Conservation (phyloP, 2,797 vertebrate species). For the Urophycis tenuis region DNA sequence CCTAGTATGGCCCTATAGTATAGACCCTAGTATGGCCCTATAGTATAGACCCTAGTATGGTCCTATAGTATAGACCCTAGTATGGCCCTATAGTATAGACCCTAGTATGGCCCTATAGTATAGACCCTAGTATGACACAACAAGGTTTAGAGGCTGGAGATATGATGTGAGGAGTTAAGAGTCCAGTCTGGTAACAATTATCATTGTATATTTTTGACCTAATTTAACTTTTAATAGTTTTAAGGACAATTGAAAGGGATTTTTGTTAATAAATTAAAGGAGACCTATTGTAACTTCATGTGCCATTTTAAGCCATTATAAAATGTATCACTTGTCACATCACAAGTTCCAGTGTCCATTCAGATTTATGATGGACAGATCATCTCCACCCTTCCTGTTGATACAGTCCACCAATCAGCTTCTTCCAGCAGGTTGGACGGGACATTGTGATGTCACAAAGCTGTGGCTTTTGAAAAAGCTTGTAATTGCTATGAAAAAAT, state of each 20-base stretch:
- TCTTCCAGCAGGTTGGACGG: no score
- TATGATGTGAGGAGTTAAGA: not conserved
- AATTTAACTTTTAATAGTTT: conserved; percentile 7
- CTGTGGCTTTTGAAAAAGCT: not conserved
- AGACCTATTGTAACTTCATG: not conserved
- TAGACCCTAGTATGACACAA: no score
- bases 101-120: no score
- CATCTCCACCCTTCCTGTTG: no score
- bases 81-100: no score
- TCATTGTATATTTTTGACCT: not conserved
- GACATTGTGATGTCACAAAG: not conserved
- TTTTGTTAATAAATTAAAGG: conserved; percentile 27
- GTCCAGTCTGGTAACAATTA: not conserved
- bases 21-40: no score
- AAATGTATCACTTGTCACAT: not conserved
- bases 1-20: no score
- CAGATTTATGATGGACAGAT: not conserved
- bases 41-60: no score
- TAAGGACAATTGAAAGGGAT: conserved; percentile 26
- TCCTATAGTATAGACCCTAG: no score
- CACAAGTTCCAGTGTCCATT: not conserved
- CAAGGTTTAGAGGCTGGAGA: not conserved
- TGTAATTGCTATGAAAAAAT: no score
- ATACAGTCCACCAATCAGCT: no score
- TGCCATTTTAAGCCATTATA: not conserved